phyloP scores from a whole-genome alignment of 2,888 invertebrate genomes.

The Nephrotoma flavescens region DNA sequence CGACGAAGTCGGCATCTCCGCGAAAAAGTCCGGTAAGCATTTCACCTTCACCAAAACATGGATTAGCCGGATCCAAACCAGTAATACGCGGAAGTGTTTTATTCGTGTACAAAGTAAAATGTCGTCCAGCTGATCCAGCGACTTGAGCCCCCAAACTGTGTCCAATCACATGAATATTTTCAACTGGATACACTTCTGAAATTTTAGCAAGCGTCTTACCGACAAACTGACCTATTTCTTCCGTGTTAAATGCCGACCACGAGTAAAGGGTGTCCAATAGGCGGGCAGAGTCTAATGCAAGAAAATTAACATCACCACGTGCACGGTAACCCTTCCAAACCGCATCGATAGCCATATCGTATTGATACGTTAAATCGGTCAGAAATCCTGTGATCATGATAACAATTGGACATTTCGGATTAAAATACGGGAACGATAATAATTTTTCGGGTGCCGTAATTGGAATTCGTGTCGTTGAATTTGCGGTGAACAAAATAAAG shows the following conservation, averaged over 20 bases:
- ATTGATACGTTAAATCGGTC: slow-evolving; percentile 22
- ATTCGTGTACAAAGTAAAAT: slow-evolving; percentile 9
- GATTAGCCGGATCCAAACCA: slow-evolving; percentile 13
- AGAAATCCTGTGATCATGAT: slow-evolving; percentile 30
- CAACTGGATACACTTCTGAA: slow-evolving; percentile 18
- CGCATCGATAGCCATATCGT: slow-evolving; percentile 18
- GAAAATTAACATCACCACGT: background rate
- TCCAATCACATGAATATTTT: slow-evolving; percentile 27
- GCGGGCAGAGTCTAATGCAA: slow-evolving; percentile 24
- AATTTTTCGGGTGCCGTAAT: slow-evolving; percentile 20
- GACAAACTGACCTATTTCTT: slow-evolving; percentile 23
- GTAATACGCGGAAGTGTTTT: slow-evolving; percentile 11
- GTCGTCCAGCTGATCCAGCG: slow-evolving; percentile 10
- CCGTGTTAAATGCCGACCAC: slow-evolving; percentile 30
- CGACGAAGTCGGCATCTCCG: slow-evolving; percentile 11
- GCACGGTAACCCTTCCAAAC: slow-evolving; percentile 23
- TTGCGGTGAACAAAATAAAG: slow-evolving; percentile 24
- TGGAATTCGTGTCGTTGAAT: slow-evolving; percentile 20
- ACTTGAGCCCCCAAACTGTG: slow-evolving; percentile 12
- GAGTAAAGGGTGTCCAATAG: slow-evolving; percentile 27
- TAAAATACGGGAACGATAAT: slow-evolving; percentile 24
- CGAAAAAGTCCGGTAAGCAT: slow-evolving; percentile 6
- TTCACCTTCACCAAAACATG: slow-evolving; percentile 12
- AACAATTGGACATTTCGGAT: slow-evolving; percentile 22
- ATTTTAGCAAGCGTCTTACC: slow-evolving; percentile 22